Percentiles rank a stretch among this genome's conserved stretches.
phyloP scores from a whole-genome alignment of 2,113 vertebrate species.

The Nothobranchius kuhntae region DNA sequence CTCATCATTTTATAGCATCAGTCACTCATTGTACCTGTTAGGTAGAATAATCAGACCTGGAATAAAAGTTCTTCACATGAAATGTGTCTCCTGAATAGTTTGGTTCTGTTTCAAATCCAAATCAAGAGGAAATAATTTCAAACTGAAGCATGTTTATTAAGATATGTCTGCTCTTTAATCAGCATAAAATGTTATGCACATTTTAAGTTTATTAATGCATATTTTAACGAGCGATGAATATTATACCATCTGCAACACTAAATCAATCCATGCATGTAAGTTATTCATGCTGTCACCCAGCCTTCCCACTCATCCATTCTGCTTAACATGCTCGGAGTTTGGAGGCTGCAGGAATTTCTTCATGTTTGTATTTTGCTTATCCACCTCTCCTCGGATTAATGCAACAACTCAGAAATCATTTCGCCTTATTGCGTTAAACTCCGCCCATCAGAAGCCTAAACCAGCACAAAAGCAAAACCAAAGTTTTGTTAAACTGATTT shows the following conservation, averaged over 20 bases:
- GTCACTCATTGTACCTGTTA: too few species aligned
- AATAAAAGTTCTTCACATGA: background rate
- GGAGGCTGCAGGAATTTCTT: conserved; percentile 26
- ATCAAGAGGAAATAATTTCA: background rate
- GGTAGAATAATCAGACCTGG: too few species aligned
- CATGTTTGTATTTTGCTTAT: conserved; percentile 9
- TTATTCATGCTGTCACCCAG: conserved; percentile 66
- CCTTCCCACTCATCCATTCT: conserved; percentile 59
- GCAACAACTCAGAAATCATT: conserved; percentile 26
- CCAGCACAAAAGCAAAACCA: too few species aligned
- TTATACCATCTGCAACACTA: conserved; percentile 61
- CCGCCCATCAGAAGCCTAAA: conserved; percentile 14
- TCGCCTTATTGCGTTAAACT: conserved; percentile 18
- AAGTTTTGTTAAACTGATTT: background rate
- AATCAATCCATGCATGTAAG: conserved; percentile 69
- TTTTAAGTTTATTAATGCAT: conserved; percentile 37
- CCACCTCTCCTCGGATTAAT: conserved; percentile 5
- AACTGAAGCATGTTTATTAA: background rate
- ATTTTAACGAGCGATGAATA: conserved; percentile 35
- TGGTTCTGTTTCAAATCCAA: background rate
- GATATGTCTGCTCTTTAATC: background rate
- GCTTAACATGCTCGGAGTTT: conserved; percentile 25
- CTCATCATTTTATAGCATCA: too few species aligned
- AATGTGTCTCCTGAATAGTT: background rate
- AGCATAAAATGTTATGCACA: conserved; percentile 20